Conservation (phyloP, 2,888 invertebrate genomes). For the Sabatieria punctata region DNA sequence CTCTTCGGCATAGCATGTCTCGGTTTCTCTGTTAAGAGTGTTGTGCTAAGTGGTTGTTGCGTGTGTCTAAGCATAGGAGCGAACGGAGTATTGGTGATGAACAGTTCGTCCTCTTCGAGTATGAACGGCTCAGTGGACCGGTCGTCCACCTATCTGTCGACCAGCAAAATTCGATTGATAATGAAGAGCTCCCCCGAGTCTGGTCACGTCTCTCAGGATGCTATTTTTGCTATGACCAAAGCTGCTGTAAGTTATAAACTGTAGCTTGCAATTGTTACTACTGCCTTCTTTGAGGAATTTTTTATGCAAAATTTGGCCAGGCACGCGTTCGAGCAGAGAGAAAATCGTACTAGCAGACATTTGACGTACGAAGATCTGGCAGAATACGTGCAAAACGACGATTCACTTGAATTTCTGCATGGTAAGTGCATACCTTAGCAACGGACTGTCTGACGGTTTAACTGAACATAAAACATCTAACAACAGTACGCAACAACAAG, state of each 20-base stretch:
- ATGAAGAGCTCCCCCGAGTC: conserved; percentile 10
- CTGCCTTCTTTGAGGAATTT: conserved; percentile 9
- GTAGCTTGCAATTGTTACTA: neutral
- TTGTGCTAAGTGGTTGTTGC: too few species aligned
- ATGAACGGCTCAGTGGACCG: too few species aligned
- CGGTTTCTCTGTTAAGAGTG: too few species aligned
- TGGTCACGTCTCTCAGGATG: conserved; percentile 11
- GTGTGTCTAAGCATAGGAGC: too few species aligned
- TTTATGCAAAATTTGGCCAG: conserved; percentile 11
- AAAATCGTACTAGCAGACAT: conserved; percentile 1
- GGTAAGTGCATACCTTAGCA: conserved; percentile 11
- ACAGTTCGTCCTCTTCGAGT: too few species aligned
- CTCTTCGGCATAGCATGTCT: too few species aligned
- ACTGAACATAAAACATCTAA: too few species aligned
- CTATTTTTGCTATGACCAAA: conserved; percentile 13
- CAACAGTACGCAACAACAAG: too few species aligned
- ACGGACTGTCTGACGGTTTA: too few species aligned
- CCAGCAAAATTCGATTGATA: conserved; percentile 8
- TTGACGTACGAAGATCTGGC: conserved; percentile 12
- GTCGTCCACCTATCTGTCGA: neutral
- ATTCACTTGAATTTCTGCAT: conserved; percentile 12
- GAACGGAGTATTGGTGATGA: too few species aligned
- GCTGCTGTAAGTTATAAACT: conserved; percentile 10
- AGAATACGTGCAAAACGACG: conserved; percentile 10
- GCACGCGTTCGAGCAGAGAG: conserved; percentile 7